A percentile compares a stretch with the other conserved stretches of the same genome.
Conservation (phyloP, 2,113 vertebrate species). For the Austrofundulus limnaeus region DNA sequence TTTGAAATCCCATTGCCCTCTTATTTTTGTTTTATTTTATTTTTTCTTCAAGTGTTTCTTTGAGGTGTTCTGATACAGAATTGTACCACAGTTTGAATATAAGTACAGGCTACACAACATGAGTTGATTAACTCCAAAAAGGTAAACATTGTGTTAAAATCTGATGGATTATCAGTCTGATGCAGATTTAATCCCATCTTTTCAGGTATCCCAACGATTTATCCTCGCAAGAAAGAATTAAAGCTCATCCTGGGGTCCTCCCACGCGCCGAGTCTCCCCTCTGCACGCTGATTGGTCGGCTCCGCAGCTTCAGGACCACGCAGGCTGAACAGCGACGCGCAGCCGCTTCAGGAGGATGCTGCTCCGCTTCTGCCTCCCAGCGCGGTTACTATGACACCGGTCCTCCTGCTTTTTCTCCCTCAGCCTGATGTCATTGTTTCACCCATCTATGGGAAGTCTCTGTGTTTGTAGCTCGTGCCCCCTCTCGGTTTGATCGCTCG, state of each 20-base stretch:
- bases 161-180: neutral
- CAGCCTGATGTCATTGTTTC: neutral
- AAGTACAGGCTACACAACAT: neutral
- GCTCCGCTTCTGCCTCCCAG: neutral
- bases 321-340: constrained; percentile 72
- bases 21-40: too few relatives aligned
- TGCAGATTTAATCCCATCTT: neutral
- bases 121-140: neutral
- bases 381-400: constrained; percentile 25
- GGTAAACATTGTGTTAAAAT: neutral
- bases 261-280: constrained; percentile 47
- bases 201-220: constrained; percentile 11
- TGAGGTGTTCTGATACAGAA: too few relatives aligned
- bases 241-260: constrained; percentile 27
- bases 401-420: neutral
- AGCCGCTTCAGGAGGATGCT: constrained; percentile 36
- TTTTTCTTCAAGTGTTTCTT: too few relatives aligned
- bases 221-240: constrained; percentile 43
- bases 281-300: constrained; percentile 57
- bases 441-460: neutral
- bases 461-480: neutral
- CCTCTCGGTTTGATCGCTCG: constrained; percentile 6
- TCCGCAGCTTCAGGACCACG: constrained; percentile 72
- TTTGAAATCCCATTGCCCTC: neutral
- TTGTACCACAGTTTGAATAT: too few relatives aligned